Evolutionary conservation across 1,140 invertebrate species (phyloP).

Genomic region (Odontomachus brunneus): DNA sequence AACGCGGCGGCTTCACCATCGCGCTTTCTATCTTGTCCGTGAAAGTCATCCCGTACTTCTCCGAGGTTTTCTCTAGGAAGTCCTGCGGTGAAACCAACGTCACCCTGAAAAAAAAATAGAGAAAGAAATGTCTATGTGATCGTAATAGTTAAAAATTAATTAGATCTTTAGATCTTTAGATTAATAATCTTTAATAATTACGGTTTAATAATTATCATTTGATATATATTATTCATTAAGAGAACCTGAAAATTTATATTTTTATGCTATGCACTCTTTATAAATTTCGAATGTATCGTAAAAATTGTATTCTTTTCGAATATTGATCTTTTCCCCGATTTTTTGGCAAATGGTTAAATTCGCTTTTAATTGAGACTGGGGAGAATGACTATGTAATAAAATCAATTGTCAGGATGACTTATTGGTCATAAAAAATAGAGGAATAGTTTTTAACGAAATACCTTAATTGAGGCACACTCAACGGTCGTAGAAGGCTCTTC

Average conservation of each 20-base stretch:
- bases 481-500: constrained; percentile 86
- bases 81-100: constrained; percentile 82
- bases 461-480: constrained; percentile 87
- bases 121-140: background rate
- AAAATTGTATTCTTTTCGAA: too few relatives aligned
- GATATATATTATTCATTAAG: too few relatives aligned
- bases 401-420: too few relatives aligned
- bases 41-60: constrained; percentile 77
- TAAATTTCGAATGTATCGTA: too few relatives aligned
- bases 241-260: too few relatives aligned
- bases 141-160: too few relatives aligned
- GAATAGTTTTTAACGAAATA: constrained; percentile 47
- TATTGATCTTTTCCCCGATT: background rate
- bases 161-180: too few relatives aligned
- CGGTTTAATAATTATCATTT: too few relatives aligned
- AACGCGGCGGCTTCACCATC: constrained; percentile 79
- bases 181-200: too few relatives aligned
- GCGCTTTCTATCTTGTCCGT: constrained; percentile 79
- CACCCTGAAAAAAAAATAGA: constrained; percentile 75
- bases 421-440: background rate
- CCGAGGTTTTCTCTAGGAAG: constrained; percentile 76
- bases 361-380: too few relatives aligned
- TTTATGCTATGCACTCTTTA: too few relatives aligned
- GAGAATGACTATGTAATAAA: too few relatives aligned
- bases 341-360: background rate